These are phyloP conservation scores for Loripinus fragilis DNA, from an alignment of 2,888 invertebrate species.

Conservation along the genomic window DNA sequence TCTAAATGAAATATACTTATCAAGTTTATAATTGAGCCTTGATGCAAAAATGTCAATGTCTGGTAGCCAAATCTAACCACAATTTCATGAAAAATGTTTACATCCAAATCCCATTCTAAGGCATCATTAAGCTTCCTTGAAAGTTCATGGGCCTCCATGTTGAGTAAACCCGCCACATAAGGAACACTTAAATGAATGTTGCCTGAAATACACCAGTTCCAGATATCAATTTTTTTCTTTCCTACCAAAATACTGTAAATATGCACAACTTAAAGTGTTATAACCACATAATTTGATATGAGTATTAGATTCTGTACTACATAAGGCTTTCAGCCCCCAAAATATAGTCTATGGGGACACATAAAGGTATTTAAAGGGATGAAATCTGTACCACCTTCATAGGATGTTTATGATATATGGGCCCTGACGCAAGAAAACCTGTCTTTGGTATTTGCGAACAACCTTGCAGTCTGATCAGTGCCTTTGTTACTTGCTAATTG, in stretches of 20 bases:
- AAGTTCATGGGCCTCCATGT: background rate
- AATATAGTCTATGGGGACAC: too few species aligned
- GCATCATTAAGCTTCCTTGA: slow-evolving; percentile 2
- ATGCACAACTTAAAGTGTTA: too few species aligned
- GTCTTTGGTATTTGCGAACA: too few species aligned
- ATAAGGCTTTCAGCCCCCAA: too few species aligned
- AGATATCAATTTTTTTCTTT: background rate
- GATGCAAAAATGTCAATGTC: background rate
- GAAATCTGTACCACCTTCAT: too few species aligned
- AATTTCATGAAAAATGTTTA: background rate
- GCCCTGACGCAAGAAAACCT: too few species aligned
- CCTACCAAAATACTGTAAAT: background rate
- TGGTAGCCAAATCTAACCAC: background rate
- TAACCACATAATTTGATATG: too few species aligned
- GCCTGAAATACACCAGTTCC: background rate
- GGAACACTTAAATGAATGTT: slow-evolving; percentile 1
- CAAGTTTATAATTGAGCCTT: background rate
- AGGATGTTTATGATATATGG: too few species aligned
- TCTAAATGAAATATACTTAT: background rate
- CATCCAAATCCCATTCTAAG: background rate
- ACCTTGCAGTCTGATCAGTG: too few species aligned
- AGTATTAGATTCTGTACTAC: too few species aligned
- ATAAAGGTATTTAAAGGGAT: too few species aligned
- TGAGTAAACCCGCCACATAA: background rate
- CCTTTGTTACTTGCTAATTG: too few species aligned